Evolutionary conservation across 2,113 vertebrate species (phyloP), one percentile per base, ranked within the genome.

Genomic region (Anhinga rufa): DNA sequence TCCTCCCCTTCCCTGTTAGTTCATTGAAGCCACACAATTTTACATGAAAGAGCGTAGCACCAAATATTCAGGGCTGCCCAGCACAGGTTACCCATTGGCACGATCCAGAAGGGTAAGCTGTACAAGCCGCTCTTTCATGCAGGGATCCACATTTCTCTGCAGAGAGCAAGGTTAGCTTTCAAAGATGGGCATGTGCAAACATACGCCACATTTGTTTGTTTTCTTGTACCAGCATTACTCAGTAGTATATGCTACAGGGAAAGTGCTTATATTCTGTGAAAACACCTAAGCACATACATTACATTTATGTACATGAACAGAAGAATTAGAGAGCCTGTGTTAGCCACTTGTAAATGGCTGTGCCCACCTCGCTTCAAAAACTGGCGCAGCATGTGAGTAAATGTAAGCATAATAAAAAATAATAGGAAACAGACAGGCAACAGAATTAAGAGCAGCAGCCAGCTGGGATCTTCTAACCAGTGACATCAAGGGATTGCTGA

Each of bases 401-500:
- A 94, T 64, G 64, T 86, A 95, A 96, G 91, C 68, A 60, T 92
- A 95, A 97, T 96, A 96, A 97, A 97, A 97, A 91, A 91, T 96
- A 97, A 97, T 93, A 81, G 55, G 84, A 97, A 96, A 91, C 96
- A 97, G 96, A 89, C 92, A 92, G 92, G 92, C 95, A 92, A 88
- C 49, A 97, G 96, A 97, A 96, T 74, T 80, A 91, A 91, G 87
- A 91, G 91, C 84, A 95, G 95, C 83, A 95, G 96, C 96, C 96
- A 97, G 94, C 97, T 97, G 97, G 92, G 96, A 95, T 97, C 97
- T 94, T 97, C 96, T 92, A 96, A 96, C 94, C 92, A 97, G 93
- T 97, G 96, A 97, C 97, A 97, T 97, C 97, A 97, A 97, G 97
- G 92, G 97, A 95, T 93, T 96, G 95, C 95, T 97, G 96, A 97